Base-by-base conservation (phyloP, 2,888 invertebrate genomes). In the Formica aserva region DNA sequence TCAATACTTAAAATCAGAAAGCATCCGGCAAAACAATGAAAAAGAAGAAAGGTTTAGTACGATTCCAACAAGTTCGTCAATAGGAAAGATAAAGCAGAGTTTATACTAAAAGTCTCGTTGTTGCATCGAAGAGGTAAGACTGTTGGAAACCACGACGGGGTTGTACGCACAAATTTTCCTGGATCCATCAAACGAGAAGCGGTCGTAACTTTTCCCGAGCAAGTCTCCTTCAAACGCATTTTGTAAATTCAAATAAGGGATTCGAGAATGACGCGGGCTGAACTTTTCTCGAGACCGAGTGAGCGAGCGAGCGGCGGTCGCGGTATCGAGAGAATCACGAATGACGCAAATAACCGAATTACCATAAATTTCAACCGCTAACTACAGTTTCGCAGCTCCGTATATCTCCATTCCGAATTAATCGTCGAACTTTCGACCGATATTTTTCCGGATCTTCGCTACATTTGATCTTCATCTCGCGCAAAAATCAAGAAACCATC, bases 141-240 rank as follows among this genome's bases (percentile, higher is more conserved):
- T 3, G 74, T 11, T 41, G 62, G 63, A 76, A 69, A 76, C 69
- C 38, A 35, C 76, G 76, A 67, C 26, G 18, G 15, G 45, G 69
- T 76, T 76, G 69, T 76, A 76, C 76, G 76, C 76, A 76, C 76
- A 76, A 69, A 76, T 76, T 76, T 76, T 76, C 69, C 8, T 67
- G 32, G 75, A 66, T 66, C 76, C 52, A 52, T 76, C 76, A 69
- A 76, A 69, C 52, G 52, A 69, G 69, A 69, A 35, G 69, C 69
- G 69, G 52, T n/a, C 9, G 76, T 52, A 52, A 76, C 52, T 76
- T 76, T 76, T 76, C 26, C 26, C 71, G 45, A 38, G 32, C 11
- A 67, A 52, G 48, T 69, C 67, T 69, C 18, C 69, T 26, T 69
- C 52, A 69, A 69, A 69, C 52, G 71, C 71, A 76, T 69, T 76